phyloP scores from a whole-genome alignment of 1,140 invertebrate genomes.

The Calephelis virginiensis region DNA sequence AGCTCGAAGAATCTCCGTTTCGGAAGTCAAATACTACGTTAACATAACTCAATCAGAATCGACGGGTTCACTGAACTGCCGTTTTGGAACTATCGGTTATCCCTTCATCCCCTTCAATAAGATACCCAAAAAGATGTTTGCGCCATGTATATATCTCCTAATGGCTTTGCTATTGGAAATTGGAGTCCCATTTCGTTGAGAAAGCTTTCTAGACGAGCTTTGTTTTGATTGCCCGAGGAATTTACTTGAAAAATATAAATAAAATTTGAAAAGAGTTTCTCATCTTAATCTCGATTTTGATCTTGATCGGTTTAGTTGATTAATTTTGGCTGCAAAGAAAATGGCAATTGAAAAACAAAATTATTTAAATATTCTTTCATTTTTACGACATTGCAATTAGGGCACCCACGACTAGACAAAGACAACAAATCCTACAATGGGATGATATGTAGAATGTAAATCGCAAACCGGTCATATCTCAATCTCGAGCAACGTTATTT shows the following conservation, averaged over 20 bases:
- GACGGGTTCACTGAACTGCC: conserved; percentile 43
- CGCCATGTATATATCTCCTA: conserved; percentile 25
- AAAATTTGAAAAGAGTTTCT: no score
- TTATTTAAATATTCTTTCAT: no score
- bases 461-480: no score
- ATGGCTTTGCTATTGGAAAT: conserved; percentile 26
- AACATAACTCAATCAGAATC: conserved; percentile 32
- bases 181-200: conserved; percentile 23
- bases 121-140: conserved; percentile 34
- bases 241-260: background rate
- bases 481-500: no score
- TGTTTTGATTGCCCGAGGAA: conserved; percentile 12
- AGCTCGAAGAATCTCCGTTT: conserved; percentile 14
- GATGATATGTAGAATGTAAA: no score
- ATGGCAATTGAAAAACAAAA: no score
- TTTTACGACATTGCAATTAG: no score
- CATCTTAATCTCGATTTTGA: no score
- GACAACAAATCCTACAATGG: no score
- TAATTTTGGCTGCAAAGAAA: no score
- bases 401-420: no score
- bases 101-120: conserved; percentile 36
- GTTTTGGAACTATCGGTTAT: conserved; percentile 36
- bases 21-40: conserved; percentile 21
- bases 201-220: conserved; percentile 12
- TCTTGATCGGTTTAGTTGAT: no score